Evolutionary conservation across 2,888 invertebrate species (phyloP).

Genomic region (Hypsopygia costalis): DNA sequence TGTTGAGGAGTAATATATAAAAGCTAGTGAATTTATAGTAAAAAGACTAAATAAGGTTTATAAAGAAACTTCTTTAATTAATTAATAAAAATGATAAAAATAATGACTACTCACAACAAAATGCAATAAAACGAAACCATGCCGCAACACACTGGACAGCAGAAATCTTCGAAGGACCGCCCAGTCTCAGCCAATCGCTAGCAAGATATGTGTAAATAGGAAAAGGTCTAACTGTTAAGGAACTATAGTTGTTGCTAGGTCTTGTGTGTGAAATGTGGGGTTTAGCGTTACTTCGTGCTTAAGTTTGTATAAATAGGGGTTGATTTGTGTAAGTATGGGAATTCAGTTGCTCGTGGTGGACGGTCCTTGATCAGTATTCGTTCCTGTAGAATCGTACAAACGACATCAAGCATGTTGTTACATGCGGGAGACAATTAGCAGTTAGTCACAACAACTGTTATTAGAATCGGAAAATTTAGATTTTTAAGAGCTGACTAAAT

Average conservation of each 20-base stretch:
- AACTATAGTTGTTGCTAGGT: slow-evolving; percentile 10
- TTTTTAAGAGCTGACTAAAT: not conserved
- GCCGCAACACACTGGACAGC: slow-evolving; percentile 59
- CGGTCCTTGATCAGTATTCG: slow-evolving; percentile 72
- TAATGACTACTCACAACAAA: slow-evolving; percentile 73
- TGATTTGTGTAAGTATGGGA: slow-evolving; percentile 32
- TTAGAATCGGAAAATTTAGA: slow-evolving; percentile 18
- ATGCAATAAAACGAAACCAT: slow-evolving; percentile 74
- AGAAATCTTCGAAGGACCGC: slow-evolving; percentile 57
- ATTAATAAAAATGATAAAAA: slow-evolving; percentile 29
- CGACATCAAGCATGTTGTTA: slow-evolving; percentile 70
- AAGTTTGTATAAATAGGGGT: not conserved
- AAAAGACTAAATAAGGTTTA: too few species aligned
- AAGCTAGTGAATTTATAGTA: too few species aligned
- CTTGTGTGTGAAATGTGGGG: slow-evolving; percentile 9
- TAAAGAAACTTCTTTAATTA: slow-evolving; percentile 16
- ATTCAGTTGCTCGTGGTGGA: slow-evolving; percentile 63
- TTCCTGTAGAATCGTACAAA: slow-evolving; percentile 74
- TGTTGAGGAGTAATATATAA: too few species aligned
- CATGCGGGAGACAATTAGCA: slow-evolving; percentile 64
- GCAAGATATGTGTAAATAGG: not conserved
- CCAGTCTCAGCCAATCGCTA: slow-evolving; percentile 20
- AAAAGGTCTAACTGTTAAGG: slow-evolving; percentile 11
- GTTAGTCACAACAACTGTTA: slow-evolving; percentile 41
- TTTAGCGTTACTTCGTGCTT: not conserved